phyloP scores from a whole-genome alignment of 2,113 vertebrate species.

The Podarcis cretensis region DNA sequence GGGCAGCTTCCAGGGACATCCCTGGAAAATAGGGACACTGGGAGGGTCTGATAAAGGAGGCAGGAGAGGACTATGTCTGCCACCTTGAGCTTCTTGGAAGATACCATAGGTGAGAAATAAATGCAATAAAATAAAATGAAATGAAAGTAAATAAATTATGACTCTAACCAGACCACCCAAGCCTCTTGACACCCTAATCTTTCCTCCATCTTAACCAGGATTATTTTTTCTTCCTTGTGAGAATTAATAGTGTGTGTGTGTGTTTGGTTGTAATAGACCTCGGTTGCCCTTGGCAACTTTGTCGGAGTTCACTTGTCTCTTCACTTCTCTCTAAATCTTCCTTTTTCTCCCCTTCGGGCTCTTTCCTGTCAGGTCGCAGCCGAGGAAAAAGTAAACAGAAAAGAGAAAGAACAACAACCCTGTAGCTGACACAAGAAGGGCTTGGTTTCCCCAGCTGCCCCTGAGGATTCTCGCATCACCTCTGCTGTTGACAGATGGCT shows the following conservation, averaged over 20 bases:
- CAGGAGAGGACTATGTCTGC: no score
- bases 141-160: no score
- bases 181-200: rapidly evolving
- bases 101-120: no score
- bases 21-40: no score
- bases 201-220: not conserved
- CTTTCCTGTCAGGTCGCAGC: conserved; percentile 37
- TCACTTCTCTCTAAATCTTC: not conserved
- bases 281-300: not conserved
- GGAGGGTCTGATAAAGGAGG: no score
- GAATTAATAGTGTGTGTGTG: not conserved
- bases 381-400: not conserved
- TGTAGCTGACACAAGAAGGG: not conserved
- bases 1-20: no score
- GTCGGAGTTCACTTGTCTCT: not conserved
- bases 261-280: not conserved
- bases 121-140: no score
- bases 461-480: not conserved
- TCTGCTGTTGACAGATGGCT: conserved; percentile 2
- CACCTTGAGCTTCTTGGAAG: no score
- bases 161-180: not conserved
- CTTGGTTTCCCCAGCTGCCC: not conserved
- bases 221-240: not conserved
- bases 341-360: conserved; percentile 30
- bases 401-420: not conserved